These are phyloP conservation scores for Strigamia transsilvanica DNA, from an alignment of 2,888 invertebrate species.

Conservation along the genomic window DNA sequence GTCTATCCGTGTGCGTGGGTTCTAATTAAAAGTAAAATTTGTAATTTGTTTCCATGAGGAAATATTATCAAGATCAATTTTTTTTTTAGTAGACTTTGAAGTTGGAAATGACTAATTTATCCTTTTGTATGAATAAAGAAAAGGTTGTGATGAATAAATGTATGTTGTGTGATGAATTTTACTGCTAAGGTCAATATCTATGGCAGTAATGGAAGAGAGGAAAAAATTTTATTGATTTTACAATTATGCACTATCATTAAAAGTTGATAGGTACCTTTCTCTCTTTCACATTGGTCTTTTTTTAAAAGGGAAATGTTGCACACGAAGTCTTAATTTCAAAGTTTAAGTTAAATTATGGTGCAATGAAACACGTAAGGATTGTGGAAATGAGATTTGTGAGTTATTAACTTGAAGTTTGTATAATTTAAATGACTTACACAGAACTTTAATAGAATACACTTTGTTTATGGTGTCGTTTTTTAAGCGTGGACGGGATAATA, in stretches of 20 bases:
- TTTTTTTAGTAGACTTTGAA: background rate
- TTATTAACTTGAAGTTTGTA: too few species aligned
- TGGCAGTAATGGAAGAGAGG: background rate
- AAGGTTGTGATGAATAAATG: conserved; percentile 9
- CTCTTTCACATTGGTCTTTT: background rate
- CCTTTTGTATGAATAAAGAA: background rate
- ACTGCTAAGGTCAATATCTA: conserved; percentile 13
- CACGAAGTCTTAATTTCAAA: conserved; percentile 14
- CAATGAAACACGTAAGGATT: background rate
- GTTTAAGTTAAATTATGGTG: conserved; percentile 2
- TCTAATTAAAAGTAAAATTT: background rate
- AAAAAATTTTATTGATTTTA: background rate
- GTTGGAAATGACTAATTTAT: background rate
- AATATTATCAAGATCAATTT: background rate
- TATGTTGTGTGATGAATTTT: conserved; percentile 23
- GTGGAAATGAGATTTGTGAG: too few species aligned
- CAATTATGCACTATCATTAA: conserved; percentile 21
- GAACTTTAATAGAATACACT: too few species aligned
- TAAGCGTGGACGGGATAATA: background rate
- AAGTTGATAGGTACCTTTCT: background rate
- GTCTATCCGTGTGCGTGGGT: background rate
- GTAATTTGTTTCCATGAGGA: background rate
- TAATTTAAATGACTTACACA: too few species aligned
- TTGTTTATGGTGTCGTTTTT: background rate
- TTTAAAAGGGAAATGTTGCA: conserved; percentile 7